Evolutionary conservation across 2,113 vertebrate genomes (phyloP), one percentile per base, ranked within the genome.

Genomic region (Burhinus bistriatus): DNA sequence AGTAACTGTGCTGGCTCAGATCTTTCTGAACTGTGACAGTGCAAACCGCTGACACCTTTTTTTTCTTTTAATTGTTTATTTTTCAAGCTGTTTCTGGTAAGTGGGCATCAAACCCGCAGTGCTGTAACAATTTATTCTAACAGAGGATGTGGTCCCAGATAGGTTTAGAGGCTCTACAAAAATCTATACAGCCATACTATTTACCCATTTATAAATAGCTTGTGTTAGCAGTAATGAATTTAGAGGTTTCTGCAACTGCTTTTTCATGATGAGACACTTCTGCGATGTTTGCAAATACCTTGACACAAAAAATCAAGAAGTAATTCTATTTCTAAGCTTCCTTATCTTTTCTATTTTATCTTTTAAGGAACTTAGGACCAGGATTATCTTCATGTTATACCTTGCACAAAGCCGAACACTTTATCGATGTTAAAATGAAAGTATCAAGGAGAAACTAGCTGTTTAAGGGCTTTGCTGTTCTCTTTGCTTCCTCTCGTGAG

Each of bases 191-290:
- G 71, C 16, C 65, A 77, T 75, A 83, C 59, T 86, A 83, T 90
- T 93, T 94, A 87, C 44, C 44, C 36, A 92, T 95, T 95, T 95
- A 89, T 83, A 95, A 95, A 97, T 49, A 83, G 65, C 54, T 96
- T 82, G 83, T 91, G 89, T 84, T 95, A 96, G 94, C 91, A 91
- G 57, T 91, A 97, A 97, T 71, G 94, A 97, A 87, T 95, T 79
- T 91, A 92, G 71, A 94, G 77, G 40, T 82, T 96, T 95, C 87
- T 92, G 89, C 69, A 89, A 68, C 49, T 65, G 69, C 73, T 84
- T 94, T 96, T 95, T 89, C 73, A 92, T 89, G 45, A 88, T 83
- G 57, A 95, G 65, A 75, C 16, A 12, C 38, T 90, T 92, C 61
- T 92, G 80, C 80, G 94, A 59, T 89, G 77, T 89, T 95, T 95